These are phyloP conservation scores for Tetranychus truncatus DNA, from an alignment of 2,888 invertebrate species.

Conservation along the genomic window DNA sequence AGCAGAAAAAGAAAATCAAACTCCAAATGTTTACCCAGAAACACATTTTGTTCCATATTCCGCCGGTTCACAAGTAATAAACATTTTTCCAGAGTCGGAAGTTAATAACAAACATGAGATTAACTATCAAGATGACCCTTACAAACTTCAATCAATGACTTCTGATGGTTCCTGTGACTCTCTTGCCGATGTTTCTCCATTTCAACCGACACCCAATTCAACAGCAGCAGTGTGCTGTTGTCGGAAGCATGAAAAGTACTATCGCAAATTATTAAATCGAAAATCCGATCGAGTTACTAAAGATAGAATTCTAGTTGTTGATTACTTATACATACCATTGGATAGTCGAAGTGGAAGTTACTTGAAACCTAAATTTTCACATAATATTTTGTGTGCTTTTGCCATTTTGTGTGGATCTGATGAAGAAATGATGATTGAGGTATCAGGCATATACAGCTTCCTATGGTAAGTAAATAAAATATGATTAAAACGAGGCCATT, in stretches of 20 bases:
- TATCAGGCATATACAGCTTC: background rate
- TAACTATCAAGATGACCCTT: too few species aligned
- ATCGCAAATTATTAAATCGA: background rate
- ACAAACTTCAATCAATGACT: too few species aligned
- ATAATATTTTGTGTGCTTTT: slow-evolving; percentile 2
- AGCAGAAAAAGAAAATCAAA: background rate
- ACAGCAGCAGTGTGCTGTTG: background rate
- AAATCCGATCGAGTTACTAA: background rate
- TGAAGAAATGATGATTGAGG: background rate
- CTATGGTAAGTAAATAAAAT: background rate
- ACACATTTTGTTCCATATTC: background rate
- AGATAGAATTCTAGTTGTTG: background rate
- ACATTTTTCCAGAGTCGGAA: too few species aligned
- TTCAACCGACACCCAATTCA: background rate
- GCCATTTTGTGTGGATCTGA: background rate
- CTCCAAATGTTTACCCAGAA: background rate
- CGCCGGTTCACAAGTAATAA: too few species aligned
- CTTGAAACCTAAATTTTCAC: slow-evolving; percentile 4
- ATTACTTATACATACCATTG: background rate
- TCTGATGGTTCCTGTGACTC: background rate
- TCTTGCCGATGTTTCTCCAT: background rate
- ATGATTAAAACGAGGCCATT: background rate
- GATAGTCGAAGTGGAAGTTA: background rate
- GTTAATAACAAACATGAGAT: too few species aligned
- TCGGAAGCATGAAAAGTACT: background rate